Evolutionary conservation across 2,888 invertebrate genomes (phyloP), one percentile per base, ranked within the genome.

Genomic region (Escarpia spicata): DNA sequence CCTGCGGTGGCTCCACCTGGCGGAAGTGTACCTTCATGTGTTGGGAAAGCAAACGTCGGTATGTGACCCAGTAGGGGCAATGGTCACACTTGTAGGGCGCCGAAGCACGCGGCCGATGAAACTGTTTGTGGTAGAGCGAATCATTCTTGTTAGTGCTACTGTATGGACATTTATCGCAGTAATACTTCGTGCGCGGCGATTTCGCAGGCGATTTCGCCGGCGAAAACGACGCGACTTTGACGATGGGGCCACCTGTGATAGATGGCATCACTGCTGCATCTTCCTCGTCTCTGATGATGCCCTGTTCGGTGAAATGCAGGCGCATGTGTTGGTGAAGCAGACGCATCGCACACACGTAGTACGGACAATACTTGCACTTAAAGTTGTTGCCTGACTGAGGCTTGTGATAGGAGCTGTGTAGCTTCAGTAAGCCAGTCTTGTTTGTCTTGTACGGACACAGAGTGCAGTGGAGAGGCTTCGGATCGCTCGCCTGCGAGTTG

Each of bases 131-230:
- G 96, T 98, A 98, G 95, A 98, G 97, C 96, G 97, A 98, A 96
- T 98, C 98, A 45, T 98, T 98, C 96, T 98, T 98, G 96, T 98
- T 98, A 95, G 98, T 98, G 90, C 98, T 98, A 94, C 98, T 98
- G 96, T 98, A 98, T 0, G 98, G 98, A 96, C 98, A 98, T 92
- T 97, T 97, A 8, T 97, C 97, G 95, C 98, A 98, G 95, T 97
- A 97, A 96, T 98, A 98, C 37, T 91, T 89, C 31, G 60, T 92
- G 43, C 90, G 31, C n/a, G 43, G 43, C 44, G 45, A 43, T 31
- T 43, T 43, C 0, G 31, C 10, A 4, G 91, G 31, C 37, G 91
- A 45, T 26, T 91, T 91, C 45, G 43, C 31, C 4, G 44, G 91
- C 31, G 45, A 43, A 45, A 31, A 31, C 12, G 43, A 31, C 31